These are phyloP conservation scores for Pristionchus mayeri DNA, from an alignment of 2,888 invertebrate species.

Conservation along the genomic window DNA sequence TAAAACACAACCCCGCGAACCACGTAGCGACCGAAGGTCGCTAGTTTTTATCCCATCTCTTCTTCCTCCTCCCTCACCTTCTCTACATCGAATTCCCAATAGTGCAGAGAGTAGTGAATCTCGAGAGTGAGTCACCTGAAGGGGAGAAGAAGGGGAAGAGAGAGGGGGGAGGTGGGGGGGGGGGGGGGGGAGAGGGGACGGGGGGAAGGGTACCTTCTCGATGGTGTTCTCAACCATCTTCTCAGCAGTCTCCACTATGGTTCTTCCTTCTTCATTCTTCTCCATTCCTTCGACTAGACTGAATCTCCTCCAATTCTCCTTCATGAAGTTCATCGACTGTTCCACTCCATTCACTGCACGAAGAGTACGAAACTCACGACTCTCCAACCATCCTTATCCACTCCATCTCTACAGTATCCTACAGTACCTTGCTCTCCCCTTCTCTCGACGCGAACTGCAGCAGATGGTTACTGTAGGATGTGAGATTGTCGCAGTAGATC, in stretches of 20 bases:
- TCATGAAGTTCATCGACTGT: slow-evolving; percentile 21
- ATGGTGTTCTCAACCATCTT: slow-evolving; percentile 19
- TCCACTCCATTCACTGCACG: slow-evolving; percentile 47
- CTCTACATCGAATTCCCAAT: slow-evolving; percentile 20
- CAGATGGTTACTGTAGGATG: slow-evolving; percentile 44
- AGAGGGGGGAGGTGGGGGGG: no score
- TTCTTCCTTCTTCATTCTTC: background rate
- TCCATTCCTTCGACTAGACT: slow-evolving; percentile 12
- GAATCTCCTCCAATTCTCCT: slow-evolving; percentile 45
- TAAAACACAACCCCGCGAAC: no score
- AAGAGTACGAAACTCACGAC: slow-evolving; percentile 2
- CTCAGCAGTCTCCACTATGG: background rate
- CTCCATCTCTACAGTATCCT: background rate
- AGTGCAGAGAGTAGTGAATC: slow-evolving; percentile 17
- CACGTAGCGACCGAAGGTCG: no score
- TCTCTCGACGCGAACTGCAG: slow-evolving; percentile 18
- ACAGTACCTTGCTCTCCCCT: slow-evolving; percentile 27
- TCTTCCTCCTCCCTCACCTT: background rate
- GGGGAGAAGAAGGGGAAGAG: background rate
- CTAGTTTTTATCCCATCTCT: no score
- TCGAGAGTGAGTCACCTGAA: slow-evolving; percentile 3
- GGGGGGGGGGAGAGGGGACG: background rate
- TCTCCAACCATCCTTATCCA: background rate
- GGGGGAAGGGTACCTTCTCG: background rate
- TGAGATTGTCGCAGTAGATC: slow-evolving; percentile 50